phyloP scores from a whole-genome alignment of 2,113 vertebrate species.

The Anarrhichthys ocellatus region DNA sequence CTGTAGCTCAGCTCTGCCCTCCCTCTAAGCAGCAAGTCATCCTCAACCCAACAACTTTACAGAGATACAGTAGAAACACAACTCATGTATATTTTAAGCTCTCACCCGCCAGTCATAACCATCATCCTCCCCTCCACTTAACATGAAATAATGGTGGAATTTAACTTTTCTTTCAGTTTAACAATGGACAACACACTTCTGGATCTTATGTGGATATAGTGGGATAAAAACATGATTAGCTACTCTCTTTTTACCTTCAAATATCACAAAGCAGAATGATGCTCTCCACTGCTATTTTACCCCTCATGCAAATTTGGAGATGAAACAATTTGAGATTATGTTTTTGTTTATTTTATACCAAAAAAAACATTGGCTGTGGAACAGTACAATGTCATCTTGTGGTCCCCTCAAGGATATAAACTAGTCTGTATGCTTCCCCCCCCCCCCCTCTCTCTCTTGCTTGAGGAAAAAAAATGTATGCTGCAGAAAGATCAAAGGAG shows the following conservation, averaged over 20 bases:
- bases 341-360: constrained; percentile 48
- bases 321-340: constrained; percentile 45
- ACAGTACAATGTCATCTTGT: constrained; percentile 64
- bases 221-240: constrained; percentile 18
- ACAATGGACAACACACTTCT: constrained; percentile 20
- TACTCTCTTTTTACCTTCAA: constrained; percentile 22
- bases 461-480: constrained; percentile 12
- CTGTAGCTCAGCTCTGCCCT: constrained; percentile 75
- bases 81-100: constrained; percentile 38
- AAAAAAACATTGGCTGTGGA: constrained; percentile 40
- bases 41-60: constrained; percentile 69
- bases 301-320: constrained; percentile 81
- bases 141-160: constrained; percentile 23
- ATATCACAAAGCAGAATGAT: constrained; percentile 27
- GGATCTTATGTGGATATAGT: constrained; percentile 1
- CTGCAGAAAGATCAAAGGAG: constrained; percentile 54
- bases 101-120: constrained; percentile 15
- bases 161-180: constrained; percentile 7
- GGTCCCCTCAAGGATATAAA: constrained; percentile 54
- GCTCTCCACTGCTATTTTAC: constrained; percentile 23
- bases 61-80: constrained; percentile 66
- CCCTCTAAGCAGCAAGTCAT: constrained; percentile 81
- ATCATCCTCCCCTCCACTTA: constrained; percentile 5
- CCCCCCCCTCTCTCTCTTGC: background rate
- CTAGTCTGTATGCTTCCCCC: constrained; percentile 6